These are phyloP conservation scores for Mandrillus leucophaeus DNA, from an alignment of 2,113 vertebrate species.

Conservation along the genomic window DNA sequence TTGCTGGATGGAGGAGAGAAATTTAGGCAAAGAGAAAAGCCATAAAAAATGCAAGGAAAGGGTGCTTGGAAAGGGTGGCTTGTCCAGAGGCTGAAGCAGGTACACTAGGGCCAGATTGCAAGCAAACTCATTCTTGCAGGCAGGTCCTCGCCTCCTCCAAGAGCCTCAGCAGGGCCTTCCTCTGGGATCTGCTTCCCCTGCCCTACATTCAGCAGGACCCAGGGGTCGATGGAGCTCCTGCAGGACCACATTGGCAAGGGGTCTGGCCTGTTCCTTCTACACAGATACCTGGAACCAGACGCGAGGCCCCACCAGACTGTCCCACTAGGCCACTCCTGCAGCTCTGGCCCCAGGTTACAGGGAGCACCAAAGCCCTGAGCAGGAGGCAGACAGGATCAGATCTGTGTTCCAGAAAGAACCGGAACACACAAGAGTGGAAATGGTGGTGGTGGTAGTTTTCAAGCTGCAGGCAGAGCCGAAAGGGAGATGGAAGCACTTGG, in stretches of 20 bases:
- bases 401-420: not conserved
- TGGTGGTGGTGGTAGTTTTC: not conserved
- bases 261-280: not conserved
- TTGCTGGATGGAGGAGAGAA: not conserved
- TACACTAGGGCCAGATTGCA: accelerated
- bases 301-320: not conserved
- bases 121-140: not conserved
- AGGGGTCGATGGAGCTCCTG: no score
- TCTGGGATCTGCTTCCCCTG: not conserved
- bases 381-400: not conserved
- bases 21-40: not conserved
- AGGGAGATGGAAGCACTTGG: not conserved
- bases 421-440: not conserved
- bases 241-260: not conserved
- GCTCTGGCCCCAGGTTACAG: not conserved
- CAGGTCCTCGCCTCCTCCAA: not conserved
- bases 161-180: not conserved
- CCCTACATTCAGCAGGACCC: not conserved
- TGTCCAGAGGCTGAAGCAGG: not conserved
- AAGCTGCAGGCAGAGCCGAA: not conserved
- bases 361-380: not conserved
- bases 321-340: not conserved
- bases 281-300: not conserved
- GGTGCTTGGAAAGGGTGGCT: not conserved
- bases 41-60: not conserved